phyloP scores from a whole-genome alignment of 2,888 invertebrate species.

The Ennomos erosarius region DNA sequence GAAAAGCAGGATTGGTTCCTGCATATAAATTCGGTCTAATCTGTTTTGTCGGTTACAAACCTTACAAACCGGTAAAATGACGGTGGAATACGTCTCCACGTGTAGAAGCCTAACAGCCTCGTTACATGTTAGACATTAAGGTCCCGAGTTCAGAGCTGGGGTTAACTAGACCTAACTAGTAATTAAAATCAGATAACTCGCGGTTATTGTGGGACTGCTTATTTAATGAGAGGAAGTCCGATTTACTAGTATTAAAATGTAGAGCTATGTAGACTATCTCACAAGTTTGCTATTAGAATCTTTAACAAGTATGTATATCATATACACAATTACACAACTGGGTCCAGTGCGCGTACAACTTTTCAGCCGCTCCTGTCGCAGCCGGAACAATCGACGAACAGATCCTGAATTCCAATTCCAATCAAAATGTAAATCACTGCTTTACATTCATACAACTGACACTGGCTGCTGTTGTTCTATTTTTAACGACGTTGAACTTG shows the following conservation, averaged over 20 bases:
- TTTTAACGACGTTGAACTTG: conserved; percentile 22
- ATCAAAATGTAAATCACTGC: conserved; percentile 77
- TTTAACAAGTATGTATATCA: too few species aligned
- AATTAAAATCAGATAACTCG: conserved; percentile 25
- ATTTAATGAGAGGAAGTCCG: not conserved
- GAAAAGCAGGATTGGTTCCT: too few species aligned
- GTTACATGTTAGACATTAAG: conserved; percentile 29
- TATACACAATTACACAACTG: too few species aligned
- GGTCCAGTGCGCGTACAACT: conserved; percentile 55
- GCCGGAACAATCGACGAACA: conserved; percentile 47
- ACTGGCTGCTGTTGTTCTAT: conserved; percentile 13
- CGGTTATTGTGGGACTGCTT: conserved; percentile 6
- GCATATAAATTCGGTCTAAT: too few species aligned
- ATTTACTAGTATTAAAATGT: conserved; percentile 8
- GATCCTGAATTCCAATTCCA: conserved; percentile 67
- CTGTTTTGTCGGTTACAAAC: too few species aligned
- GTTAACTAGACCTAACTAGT: conserved; percentile 36
- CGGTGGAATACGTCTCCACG: conserved; percentile 23
- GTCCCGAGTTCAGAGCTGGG: conserved; percentile 23
- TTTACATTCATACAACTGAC: conserved; percentile 55
- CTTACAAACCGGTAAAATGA: conserved; percentile 4
- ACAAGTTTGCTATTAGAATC: too few species aligned
- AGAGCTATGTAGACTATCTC: not conserved
- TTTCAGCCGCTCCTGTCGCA: conserved; percentile 46
- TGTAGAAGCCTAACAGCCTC: conserved; percentile 23